A percentile compares a stretch with the other conserved stretches of the same genome.
phyloP scores from a whole-genome alignment of 2,113 vertebrate species.

The Melanerpes formicivorus region DNA sequence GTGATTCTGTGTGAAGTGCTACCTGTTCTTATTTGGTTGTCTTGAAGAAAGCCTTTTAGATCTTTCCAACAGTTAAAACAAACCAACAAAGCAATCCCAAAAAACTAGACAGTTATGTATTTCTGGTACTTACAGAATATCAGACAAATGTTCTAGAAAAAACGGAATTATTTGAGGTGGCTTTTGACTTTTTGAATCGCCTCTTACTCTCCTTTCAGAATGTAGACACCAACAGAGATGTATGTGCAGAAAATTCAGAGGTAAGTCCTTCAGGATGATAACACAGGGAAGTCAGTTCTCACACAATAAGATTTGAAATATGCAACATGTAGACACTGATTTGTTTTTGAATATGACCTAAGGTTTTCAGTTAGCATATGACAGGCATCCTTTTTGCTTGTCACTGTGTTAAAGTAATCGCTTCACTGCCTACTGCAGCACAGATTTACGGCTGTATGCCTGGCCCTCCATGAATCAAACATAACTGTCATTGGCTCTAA shows the following conservation, averaged over 20 bases:
- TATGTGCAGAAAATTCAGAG: not conserved
- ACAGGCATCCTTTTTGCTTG: not conserved
- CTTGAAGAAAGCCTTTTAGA: no score
- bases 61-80: not conserved
- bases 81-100: not conserved
- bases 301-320: not conserved
- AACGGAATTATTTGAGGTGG: not conserved
- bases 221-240: not conserved
- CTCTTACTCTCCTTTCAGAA: not conserved
- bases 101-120: not conserved
- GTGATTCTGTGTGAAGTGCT: no score
- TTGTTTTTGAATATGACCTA: not conserved
- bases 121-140: not conserved
- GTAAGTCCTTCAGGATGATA: not conserved
- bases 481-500: not conserved
- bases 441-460: not conserved
- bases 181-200: not conserved
- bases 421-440: not conserved
- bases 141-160: not conserved
- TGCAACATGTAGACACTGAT: fast-evolving
- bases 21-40: no score
- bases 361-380: not conserved
- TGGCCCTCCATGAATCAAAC: not conserved
- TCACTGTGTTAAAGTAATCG: not conserved
- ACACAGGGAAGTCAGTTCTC: not conserved